Conservation (phyloP, 2,888 invertebrate species). For the Meganola albula region DNA sequence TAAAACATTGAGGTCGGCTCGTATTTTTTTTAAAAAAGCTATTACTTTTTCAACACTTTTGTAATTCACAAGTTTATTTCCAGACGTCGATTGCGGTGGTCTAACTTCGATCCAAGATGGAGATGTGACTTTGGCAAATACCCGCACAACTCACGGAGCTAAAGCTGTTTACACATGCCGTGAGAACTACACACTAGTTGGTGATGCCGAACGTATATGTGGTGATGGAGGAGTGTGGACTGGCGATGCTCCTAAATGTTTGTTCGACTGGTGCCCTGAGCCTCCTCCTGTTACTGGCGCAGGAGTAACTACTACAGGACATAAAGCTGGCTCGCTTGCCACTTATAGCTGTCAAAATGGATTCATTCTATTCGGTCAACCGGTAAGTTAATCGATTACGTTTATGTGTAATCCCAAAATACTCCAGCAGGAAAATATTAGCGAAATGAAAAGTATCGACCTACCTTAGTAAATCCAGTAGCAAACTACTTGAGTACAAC, state of each 20-base stretch:
- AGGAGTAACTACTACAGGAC: constrained; percentile 82
- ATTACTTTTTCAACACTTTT: too few species aligned
- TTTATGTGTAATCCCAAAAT: too few species aligned
- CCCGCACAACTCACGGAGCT: constrained; percentile 88
- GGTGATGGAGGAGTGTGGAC: constrained; percentile 86
- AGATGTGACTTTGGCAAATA: constrained; percentile 80
- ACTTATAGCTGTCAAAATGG: constrained; percentile 89
- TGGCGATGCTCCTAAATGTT: constrained; percentile 86
- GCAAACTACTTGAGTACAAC: too few species aligned
- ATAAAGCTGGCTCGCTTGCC: constrained; percentile 87
- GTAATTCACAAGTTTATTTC: neutral
- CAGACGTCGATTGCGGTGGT: constrained; percentile 89
- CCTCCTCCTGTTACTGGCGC: constrained; percentile 88
- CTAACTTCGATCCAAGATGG: constrained; percentile 85
- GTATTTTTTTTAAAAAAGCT: too few species aligned
- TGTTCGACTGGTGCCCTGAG: constrained; percentile 93
- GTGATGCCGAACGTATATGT: constrained; percentile 84
- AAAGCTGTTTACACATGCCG: constrained; percentile 86
- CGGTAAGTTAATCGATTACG: constrained; percentile 80
- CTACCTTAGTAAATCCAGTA: too few species aligned
- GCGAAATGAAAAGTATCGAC: too few species aligned
- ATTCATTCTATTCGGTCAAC: constrained; percentile 88
- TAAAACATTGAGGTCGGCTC: too few species aligned
- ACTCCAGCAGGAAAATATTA: too few species aligned
- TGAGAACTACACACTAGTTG: constrained; percentile 90